Conservation (phyloP, 2,113 vertebrate species). For the Oncorhynchus keta region DNA sequence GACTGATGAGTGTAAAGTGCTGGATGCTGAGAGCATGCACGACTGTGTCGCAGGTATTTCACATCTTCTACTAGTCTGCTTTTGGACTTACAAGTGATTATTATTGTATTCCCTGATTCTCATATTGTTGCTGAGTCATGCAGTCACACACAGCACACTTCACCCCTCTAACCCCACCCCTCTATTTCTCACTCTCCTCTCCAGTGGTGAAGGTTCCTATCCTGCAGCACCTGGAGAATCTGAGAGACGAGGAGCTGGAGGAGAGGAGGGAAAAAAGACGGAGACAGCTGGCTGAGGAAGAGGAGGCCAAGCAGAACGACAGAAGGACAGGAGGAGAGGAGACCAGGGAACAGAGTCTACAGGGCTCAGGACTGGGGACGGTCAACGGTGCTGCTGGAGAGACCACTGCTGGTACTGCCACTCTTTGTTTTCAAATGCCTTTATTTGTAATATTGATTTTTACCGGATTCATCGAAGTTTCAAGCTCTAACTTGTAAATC, state of each 20-base stretch:
- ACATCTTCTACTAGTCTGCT: neutral
- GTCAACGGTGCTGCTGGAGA: slow-evolving; percentile 74
- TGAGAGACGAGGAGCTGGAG: slow-evolving; percentile 90
- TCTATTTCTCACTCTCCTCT: neutral
- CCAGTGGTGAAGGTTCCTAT: slow-evolving; percentile 92
- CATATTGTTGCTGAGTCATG: no score
- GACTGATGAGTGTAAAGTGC: slow-evolving; percentile 93
- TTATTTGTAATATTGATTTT: no score
- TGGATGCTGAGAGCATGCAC: slow-evolving; percentile 94
- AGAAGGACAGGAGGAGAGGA: slow-evolving; percentile 80
- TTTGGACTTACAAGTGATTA: neutral
- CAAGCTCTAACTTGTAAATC: no score
- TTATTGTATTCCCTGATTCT: no score
- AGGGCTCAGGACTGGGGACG: slow-evolving; percentile 79
- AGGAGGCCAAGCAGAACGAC: slow-evolving; percentile 87
- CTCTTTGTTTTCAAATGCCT: no score
- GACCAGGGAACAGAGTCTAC: slow-evolving; percentile 77
- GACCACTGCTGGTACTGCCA: slow-evolving; percentile 79
- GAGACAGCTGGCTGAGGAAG: slow-evolving; percentile 86
- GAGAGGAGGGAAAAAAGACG: slow-evolving; percentile 88
- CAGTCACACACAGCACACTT: no score
- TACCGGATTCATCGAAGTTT: no score
- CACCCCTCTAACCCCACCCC: neutral
- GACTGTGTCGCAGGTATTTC: slow-evolving; percentile 88
- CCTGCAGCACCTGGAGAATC: slow-evolving; percentile 86